A percentile compares a stretch with the other conserved stretches of the same genome.
These are phyloP conservation scores for Peromyscus melanophrys DNA, from an alignment of 2,797 vertebrate species.

Conservation along the genomic window DNA sequence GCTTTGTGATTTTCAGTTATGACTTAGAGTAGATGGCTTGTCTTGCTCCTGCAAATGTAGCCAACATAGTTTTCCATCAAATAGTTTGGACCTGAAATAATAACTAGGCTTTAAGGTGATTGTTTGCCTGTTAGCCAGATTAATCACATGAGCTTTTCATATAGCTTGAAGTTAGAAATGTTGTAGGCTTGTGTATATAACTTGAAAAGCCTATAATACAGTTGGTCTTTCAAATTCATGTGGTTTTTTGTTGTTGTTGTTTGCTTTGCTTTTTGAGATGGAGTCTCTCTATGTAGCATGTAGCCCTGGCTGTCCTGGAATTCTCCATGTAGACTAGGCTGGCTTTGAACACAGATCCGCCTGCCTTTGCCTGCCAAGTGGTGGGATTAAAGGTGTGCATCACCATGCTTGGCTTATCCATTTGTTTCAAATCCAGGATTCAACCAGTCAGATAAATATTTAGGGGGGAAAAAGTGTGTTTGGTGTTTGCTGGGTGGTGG, in stretches of 20 bases:
- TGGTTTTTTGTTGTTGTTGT: background rate
- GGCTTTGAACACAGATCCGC: background rate
- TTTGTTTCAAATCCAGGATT: background rate
- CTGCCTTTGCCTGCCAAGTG: background rate
- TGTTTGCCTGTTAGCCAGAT: background rate
- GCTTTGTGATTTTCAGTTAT: background rate
- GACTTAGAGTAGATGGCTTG: background rate
- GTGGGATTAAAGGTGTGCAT: background rate
- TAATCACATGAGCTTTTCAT: background rate
- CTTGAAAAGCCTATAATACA: background rate
- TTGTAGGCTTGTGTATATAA: background rate
- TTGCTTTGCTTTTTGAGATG: background rate
- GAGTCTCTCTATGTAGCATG: background rate
- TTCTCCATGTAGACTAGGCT: background rate
- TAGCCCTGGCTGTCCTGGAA: background rate
- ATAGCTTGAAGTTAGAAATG: background rate
- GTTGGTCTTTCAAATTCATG: background rate
- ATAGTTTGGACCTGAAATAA: background rate
- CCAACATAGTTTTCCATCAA: slow-evolving; percentile 19
- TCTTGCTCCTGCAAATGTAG: background rate
- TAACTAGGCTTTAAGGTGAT: background rate
- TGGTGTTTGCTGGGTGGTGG: background rate
- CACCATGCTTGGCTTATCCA: background rate
- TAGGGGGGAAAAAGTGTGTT: no score
- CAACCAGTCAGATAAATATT: background rate